phyloP scores from a whole-genome alignment of 2,888 invertebrate genomes.

The Candidula unifasciata region DNA sequence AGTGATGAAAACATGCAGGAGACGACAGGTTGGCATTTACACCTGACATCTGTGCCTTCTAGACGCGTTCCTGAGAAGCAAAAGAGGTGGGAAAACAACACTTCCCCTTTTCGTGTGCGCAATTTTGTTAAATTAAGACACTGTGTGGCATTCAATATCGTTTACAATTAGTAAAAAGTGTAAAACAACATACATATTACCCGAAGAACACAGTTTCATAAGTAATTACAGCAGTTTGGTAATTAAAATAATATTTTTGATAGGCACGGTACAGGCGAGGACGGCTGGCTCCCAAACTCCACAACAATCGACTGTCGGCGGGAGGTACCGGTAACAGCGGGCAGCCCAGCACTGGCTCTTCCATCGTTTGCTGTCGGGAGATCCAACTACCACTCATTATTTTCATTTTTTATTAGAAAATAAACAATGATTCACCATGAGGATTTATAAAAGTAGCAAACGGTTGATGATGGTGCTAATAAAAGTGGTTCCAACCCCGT shows the following conservation, averaged over 20 bases:
- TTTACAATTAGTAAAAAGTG: conserved; percentile 7
- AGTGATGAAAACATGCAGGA: too few species aligned
- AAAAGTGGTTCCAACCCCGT: background rate
- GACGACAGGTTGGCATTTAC: too few species aligned
- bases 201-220: background rate
- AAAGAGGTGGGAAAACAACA: conserved; percentile 29
- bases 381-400: background rate
- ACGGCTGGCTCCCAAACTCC: conserved; percentile 24
- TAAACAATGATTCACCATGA: background rate
- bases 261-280: background rate
- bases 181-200: conserved; percentile 22
- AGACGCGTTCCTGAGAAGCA: background rate
- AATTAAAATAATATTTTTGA: background rate
- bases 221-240: background rate
- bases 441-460: background rate
- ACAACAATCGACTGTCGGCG: background rate
- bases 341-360: background rate
- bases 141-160: background rate
- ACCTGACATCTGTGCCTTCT: background rate
- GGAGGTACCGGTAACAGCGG: conserved; percentile 22
- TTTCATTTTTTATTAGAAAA: background rate
- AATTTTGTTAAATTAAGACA: conserved; percentile 32
- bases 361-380: background rate
- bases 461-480: background rate
- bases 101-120: conserved; percentile 44